These are phyloP conservation scores for Hyaena hyaena DNA, from an alignment of 2,113 vertebrate genomes.

Conservation along the genomic window DNA sequence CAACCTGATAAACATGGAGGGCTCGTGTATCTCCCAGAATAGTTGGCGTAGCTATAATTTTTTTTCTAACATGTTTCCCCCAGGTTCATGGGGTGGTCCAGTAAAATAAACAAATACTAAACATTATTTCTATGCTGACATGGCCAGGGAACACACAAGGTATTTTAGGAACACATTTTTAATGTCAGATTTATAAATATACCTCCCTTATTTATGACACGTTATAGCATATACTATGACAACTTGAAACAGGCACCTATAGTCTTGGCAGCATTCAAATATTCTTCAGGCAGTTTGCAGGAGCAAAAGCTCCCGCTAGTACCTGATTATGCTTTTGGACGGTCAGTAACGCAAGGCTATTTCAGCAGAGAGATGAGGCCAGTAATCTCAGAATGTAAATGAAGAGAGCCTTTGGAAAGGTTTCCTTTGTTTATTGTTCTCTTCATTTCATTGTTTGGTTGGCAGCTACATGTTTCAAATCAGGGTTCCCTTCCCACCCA, in stretches of 20 bases:
- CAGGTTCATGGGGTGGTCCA: conserved; percentile 89
- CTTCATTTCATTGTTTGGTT: conserved; percentile 62
- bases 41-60: conserved; percentile 91
- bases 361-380: conserved; percentile 72
- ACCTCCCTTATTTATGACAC: conserved; percentile 74
- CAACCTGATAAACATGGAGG: conserved; percentile 99
- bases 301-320: conserved; percentile 42
- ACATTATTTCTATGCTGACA: conserved; percentile 83
- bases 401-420: conserved; percentile 70
- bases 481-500: neutral
- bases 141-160: conserved; percentile 68
- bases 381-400: conserved; percentile 79
- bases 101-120: conserved; percentile 89
- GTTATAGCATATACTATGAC: conserved; percentile 69
- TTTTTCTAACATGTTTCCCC: conserved; percentile 86
- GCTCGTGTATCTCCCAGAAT: conserved; percentile 93
- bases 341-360: conserved; percentile 55
- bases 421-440: conserved; percentile 77
- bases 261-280: conserved; percentile 46
- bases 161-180: conserved; percentile 80
- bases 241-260: conserved; percentile 76
- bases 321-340: conserved; percentile 77
- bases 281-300: conserved; percentile 52
- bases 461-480: conserved; percentile 46
- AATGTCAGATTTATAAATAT: conserved; percentile 83